Evolutionary conservation across 2,888 invertebrate genomes (phyloP).

Genomic region (Sphaerolaimus hirsutus): DNA sequence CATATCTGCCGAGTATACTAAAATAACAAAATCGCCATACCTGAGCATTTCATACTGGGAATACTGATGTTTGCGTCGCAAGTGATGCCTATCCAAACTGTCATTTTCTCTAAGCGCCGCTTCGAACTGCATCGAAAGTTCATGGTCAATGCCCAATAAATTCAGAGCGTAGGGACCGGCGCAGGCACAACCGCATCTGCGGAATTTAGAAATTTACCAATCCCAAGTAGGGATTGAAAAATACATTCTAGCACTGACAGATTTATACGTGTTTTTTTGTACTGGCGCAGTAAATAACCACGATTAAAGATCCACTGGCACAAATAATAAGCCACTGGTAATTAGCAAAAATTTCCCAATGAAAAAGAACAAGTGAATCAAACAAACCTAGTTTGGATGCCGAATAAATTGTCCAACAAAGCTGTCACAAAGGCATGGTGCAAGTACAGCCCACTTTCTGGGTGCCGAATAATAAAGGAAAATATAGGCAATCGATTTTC

Average conservation of each 20-base stretch:
- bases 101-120: constrained; percentile 41
- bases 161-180: constrained; percentile 61
- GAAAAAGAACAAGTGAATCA: too few relatives aligned
- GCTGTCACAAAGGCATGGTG: constrained; percentile 69
- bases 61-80: constrained; percentile 30
- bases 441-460: constrained; percentile 42
- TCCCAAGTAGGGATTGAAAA: too few relatives aligned
- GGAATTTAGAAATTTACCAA: constrained; percentile 5
- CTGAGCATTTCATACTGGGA: constrained; percentile 41
- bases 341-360: too few relatives aligned
- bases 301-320: too few relatives aligned
- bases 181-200: constrained; percentile 36
- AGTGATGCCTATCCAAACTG: constrained; percentile 34
- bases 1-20: too few relatives aligned
- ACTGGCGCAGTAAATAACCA: not conserved
- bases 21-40: not conserved
- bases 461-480: constrained; percentile 59
- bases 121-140: constrained; percentile 48
- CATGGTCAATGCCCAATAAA: constrained; percentile 53
- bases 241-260: too few relatives aligned
- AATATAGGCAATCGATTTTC: constrained; percentile 46
- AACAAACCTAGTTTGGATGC: constrained; percentile 51
- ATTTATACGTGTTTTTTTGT: not conserved
- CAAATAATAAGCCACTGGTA: too few relatives aligned
- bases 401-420: constrained; percentile 66